Conservation (phyloP, 2,113 vertebrate species). For the Pipra filicauda region DNA sequence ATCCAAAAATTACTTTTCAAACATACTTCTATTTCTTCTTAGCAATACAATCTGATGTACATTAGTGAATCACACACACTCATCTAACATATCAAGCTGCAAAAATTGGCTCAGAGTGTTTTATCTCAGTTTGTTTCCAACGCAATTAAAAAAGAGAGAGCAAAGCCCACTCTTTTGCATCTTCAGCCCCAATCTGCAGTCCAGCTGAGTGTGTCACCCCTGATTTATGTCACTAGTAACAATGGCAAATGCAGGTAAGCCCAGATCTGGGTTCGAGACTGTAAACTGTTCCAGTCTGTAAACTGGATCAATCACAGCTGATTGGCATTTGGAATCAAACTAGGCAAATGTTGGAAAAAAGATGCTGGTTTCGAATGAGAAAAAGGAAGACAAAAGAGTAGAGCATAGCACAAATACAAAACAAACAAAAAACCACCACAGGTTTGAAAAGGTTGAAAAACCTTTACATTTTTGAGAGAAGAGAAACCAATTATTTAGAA, state of each 20-base stretch:
- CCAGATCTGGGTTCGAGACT: constrained; percentile 25
- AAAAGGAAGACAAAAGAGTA: background rate
- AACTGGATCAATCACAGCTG: constrained; percentile 47
- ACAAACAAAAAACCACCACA: background rate
- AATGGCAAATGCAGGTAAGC: constrained; percentile 42
- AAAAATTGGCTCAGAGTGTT: background rate
- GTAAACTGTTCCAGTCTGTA: background rate
- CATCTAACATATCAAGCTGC: background rate
- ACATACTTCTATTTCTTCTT: background rate
- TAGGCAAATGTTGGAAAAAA: constrained; percentile 30
- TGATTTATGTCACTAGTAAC: constrained; percentile 53
- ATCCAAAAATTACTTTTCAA: background rate
- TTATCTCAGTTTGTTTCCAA: constrained; percentile 44
- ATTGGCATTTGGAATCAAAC: constrained; percentile 53
- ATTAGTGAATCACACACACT: background rate
- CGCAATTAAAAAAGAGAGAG: background rate
- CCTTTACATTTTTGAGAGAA: background rate
- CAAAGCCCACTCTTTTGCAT: background rate
- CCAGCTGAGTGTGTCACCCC: constrained; percentile 34
- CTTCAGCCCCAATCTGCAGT: constrained; percentile 5
- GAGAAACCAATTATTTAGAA: constrained; percentile 34
- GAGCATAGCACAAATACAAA: background rate
- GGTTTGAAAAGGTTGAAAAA: background rate
- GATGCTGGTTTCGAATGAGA: constrained; percentile 21
- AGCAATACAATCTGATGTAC: background rate